Conservation (phyloP, 1,140 invertebrate genomes). For the Conus betulinus region DNA sequence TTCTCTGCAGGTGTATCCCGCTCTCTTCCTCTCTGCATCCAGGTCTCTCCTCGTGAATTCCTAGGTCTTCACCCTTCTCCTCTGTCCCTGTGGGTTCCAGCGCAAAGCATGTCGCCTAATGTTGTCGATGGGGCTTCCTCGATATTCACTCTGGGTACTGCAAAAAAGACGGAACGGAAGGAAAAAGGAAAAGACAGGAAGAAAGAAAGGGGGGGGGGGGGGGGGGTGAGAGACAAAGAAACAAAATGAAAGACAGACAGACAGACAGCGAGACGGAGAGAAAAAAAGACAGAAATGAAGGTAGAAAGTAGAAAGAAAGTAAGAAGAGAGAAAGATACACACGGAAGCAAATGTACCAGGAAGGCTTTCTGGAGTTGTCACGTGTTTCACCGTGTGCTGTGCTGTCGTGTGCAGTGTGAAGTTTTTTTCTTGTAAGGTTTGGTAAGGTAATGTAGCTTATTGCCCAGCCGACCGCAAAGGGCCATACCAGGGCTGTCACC, state of each 20-base stretch:
- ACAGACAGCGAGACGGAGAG: background rate
- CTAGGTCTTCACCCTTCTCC: background rate
- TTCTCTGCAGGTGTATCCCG: background rate
- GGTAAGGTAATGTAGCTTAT: too few species aligned
- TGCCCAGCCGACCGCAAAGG: too few species aligned
- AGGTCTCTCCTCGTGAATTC: background rate
- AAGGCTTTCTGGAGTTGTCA: background rate
- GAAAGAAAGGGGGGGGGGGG: background rate
- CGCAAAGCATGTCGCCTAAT: background rate
- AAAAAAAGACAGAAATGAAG: background rate
- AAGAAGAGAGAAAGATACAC: background rate
- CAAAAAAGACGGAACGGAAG: background rate
- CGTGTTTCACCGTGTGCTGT: background rate
- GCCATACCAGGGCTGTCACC: too few species aligned
- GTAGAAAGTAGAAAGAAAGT: too few species aligned
- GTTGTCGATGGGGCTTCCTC: background rate
- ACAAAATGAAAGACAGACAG: slow-evolving; percentile 43
- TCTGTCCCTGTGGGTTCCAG: too few species aligned
- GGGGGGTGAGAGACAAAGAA: slow-evolving; percentile 39
- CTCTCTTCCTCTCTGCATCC: background rate
- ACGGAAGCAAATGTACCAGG: background rate
- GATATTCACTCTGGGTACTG: background rate
- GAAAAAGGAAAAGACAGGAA: background rate
- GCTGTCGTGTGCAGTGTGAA: background rate
- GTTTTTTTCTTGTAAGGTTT: too few species aligned